Percentiles rank a stretch among this genome's conserved stretches.
phyloP scores from a whole-genome alignment of 1,140 invertebrate species.

The Anoplolepis gracilipes region DNA sequence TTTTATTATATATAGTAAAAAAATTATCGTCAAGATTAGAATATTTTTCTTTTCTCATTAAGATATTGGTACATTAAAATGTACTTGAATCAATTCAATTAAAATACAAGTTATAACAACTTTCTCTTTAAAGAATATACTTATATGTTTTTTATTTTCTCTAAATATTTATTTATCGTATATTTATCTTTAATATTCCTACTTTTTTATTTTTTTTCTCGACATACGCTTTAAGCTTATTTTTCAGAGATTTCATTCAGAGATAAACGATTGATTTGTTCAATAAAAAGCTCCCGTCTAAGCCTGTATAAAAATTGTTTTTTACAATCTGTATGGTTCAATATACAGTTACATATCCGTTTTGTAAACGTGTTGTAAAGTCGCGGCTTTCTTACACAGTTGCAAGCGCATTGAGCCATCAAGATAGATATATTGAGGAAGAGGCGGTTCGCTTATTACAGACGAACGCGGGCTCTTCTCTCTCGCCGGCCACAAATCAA shows the following conservation, averaged over 20 bases:
- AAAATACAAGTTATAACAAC: background rate
- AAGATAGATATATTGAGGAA: conserved; percentile 75
- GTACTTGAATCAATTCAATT: background rate
- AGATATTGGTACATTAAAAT: too few species aligned
- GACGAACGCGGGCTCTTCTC: conserved; percentile 57
- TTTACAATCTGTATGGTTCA: conserved; percentile 54
- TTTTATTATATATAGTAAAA: background rate
- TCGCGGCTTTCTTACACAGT: conserved; percentile 50
- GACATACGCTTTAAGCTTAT: background rate
- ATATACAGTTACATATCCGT: conserved; percentile 52
- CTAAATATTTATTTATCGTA: background rate
- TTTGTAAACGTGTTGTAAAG: conserved; percentile 64
- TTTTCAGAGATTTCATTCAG: background rate
- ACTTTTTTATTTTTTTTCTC: too few species aligned
- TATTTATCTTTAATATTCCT: background rate
- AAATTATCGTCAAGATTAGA: background rate
- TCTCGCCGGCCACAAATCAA: conserved; percentile 72
- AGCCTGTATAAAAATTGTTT: background rate
- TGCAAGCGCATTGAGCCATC: conserved; percentile 70
- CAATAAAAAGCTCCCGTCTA: background rate
- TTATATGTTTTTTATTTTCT: background rate
- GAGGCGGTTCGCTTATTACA: conserved; percentile 74
- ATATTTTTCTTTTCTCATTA: too few species aligned
- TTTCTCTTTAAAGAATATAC: background rate
- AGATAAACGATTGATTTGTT: background rate